Evolutionary conservation across 64 coral and sea anemone species (phyloP).

Genomic region (Exaiptasia diaphana): DNA sequence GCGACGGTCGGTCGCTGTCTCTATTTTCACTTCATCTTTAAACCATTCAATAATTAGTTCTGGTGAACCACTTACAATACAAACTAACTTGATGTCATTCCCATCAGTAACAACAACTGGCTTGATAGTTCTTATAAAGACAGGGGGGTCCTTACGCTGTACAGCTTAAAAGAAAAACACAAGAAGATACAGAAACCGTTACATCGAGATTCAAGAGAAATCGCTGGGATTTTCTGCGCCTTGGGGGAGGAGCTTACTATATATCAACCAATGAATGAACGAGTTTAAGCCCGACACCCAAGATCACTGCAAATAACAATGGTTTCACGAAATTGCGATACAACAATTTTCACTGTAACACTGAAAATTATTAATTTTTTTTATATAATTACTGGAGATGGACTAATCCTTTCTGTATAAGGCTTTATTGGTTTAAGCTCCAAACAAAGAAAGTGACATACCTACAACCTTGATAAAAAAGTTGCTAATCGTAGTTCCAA

Average conservation of each 20-base stretch:
- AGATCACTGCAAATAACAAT: too few species aligned
- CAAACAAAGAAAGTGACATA: too few species aligned
- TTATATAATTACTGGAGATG: too few species aligned
- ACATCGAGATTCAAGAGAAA: too few species aligned
- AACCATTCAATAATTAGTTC: constrained; percentile 90
- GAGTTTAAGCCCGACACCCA: too few species aligned
- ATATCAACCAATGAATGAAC: too few species aligned
- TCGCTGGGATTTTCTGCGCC: too few species aligned
- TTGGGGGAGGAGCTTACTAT: too few species aligned
- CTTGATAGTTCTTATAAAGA: not conserved
- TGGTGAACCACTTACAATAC: constrained; percentile 38
- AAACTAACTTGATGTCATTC: constrained; percentile 12
- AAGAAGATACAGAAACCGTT: not conserved
- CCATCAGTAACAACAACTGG: constrained; percentile 27
- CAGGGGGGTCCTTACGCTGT: not conserved
- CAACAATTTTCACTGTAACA: not conserved
- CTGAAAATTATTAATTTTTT: too few species aligned
- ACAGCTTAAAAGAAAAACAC: not conserved
- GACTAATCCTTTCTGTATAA: too few species aligned
- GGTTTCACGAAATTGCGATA: too few species aligned
- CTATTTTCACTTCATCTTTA: constrained; percentile 76
- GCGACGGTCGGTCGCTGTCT: constrained; percentile 51
- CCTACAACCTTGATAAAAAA: constrained; percentile 77
- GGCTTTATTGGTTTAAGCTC: too few species aligned
- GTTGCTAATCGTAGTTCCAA: constrained; percentile 59